phyloP scores from a whole-genome alignment of 2,113 vertebrate species.

The Diadophis punctatus region DNA sequence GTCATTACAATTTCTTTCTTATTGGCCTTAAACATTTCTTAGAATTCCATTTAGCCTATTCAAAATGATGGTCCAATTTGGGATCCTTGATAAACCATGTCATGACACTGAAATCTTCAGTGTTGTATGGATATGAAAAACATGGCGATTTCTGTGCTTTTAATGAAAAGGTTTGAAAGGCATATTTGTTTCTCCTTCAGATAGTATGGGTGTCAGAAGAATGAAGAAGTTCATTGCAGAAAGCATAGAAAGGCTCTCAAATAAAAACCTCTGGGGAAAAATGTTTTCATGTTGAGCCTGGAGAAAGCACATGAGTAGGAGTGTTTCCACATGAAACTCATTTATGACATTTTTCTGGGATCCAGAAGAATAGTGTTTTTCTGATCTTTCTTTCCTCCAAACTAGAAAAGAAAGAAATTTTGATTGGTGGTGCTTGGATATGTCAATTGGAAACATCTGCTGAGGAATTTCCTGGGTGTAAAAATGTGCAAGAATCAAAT shows the following conservation, averaged over 20 bases:
- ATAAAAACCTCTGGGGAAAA: neutral
- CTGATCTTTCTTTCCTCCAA: neutral
- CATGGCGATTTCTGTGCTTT: neutral
- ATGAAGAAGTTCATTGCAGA: neutral
- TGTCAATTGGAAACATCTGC: neutral
- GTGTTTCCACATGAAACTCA: neutral
- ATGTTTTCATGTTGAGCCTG: neutral
- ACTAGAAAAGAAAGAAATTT: neutral
- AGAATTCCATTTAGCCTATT: neutral
- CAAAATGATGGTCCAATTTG: neutral
- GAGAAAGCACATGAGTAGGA: neutral
- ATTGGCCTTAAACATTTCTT: neutral
- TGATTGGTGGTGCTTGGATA: neutral
- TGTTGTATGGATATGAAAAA: neutral
- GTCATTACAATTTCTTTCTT: neutral
- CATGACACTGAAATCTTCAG: neutral
- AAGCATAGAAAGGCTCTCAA: neutral
- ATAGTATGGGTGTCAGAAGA: neutral
- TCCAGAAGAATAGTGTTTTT: neutral
- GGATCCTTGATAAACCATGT: neutral
- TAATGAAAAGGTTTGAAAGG: neutral
- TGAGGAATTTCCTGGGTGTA: neutral
- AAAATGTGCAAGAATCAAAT: neutral
- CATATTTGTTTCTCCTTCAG: neutral
- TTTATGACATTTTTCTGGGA: neutral